Evolutionary conservation across 2,797 vertebrate species (phyloP).

Genomic region (Staurois parvus): DNA sequence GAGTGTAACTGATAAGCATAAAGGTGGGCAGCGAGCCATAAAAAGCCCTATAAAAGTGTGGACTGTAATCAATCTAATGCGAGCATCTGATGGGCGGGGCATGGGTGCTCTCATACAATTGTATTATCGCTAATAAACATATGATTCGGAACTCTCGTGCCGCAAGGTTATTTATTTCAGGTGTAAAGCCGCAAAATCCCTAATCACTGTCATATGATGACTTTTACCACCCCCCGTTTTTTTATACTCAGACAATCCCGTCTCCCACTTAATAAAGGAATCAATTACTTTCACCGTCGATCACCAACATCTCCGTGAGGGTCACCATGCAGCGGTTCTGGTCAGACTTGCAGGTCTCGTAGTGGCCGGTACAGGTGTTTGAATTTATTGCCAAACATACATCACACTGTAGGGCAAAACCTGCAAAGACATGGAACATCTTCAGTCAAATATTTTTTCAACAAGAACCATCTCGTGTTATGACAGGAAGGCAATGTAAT

Average conservation of each 20-base stretch:
- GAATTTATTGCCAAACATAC: not conserved
- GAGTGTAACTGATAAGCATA: no score
- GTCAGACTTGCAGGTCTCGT: not conserved
- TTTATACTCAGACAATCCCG: not conserved
- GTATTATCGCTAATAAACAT: no score
- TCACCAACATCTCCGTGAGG: slow-evolving; percentile 16
- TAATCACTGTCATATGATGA: no score
- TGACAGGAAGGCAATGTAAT: not conserved
- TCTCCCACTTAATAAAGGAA: not conserved
- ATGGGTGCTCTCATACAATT: no score
- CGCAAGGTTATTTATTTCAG: no score
- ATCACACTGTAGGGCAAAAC: slow-evolving; percentile 38
- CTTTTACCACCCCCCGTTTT: not conserved
- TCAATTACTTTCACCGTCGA: not conserved
- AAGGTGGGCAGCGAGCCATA: no score
- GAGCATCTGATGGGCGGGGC: no score
- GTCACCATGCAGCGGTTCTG: slow-evolving; percentile 43
- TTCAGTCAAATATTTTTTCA: not conserved
- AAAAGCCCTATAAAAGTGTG: no score
- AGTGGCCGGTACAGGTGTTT: slow-evolving; percentile 26
- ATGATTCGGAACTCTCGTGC: no score
- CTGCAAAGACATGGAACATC: not conserved
- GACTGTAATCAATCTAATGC: no score
- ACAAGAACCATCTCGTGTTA: not conserved
- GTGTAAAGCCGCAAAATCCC: no score